Percentiles rank a stretch among this genome's conserved stretches.
Evolutionary conservation across 53 echinoderm and acorn worm genomes (phyloP).

Genomic region (Paracentrotus lividus): DNA sequence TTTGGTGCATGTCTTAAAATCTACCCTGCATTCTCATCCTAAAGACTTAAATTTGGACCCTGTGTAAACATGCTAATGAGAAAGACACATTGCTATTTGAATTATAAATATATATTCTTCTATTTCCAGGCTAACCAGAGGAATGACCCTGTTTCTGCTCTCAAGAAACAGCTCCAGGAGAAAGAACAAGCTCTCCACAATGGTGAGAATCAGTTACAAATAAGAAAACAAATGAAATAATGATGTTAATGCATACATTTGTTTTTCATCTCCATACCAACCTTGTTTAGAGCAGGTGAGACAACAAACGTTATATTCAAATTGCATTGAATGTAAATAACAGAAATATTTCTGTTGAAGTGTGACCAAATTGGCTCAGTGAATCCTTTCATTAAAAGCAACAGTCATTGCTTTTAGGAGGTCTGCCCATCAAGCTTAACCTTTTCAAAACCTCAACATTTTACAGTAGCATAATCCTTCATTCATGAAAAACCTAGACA

Average conservation of each 20-base stretch:
- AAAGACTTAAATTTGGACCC: too few species aligned
- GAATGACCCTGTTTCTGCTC: conserved; percentile 87
- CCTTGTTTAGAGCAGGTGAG: background rate
- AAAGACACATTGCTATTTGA: too few species aligned
- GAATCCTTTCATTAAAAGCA: background rate
- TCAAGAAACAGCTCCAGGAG: conserved; percentile 99
- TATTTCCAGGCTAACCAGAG: conserved; percentile 89
- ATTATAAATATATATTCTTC: too few species aligned
- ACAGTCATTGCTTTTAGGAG: background rate
- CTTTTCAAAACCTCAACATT: background rate
- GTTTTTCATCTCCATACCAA: background rate
- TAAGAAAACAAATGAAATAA: background rate
- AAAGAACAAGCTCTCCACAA: conserved; percentile 98
- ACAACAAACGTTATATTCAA: background rate
- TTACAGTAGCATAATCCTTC: background rate
- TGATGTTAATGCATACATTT: background rate
- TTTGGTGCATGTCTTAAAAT: too few species aligned
- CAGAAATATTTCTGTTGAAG: background rate
- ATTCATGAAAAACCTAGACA: background rate
- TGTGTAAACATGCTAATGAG: too few species aligned
- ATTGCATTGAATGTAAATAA: background rate
- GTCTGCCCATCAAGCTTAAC: background rate
- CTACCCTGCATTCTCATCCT: too few species aligned
- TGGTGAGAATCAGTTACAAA: conserved; percentile 72
- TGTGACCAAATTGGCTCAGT: background rate